A percentile compares a stretch with the other conserved stretches of the same genome.
phyloP scores from a whole-genome alignment of 2,797 vertebrate species.

The Scolopax rusticola region DNA sequence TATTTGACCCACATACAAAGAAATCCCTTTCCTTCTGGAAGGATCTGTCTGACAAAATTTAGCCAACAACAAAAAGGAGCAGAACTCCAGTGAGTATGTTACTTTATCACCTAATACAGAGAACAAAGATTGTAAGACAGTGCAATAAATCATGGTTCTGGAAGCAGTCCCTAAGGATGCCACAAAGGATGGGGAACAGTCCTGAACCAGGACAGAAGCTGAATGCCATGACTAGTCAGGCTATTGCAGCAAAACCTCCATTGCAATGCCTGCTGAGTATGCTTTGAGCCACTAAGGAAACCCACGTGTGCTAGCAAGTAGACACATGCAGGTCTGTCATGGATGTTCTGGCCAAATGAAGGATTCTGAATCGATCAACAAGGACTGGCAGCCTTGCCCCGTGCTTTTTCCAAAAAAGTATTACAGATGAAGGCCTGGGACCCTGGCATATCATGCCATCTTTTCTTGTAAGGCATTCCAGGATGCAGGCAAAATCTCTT shows the following conservation, averaged over 20 bases:
- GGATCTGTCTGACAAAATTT: neutral
- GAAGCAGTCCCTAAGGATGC: neutral
- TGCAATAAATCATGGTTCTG: neutral
- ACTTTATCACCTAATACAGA: neutral
- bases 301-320: neutral
- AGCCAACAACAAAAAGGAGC: neutral
- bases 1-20: neutral
- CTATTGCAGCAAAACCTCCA: neutral
- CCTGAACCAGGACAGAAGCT: neutral
- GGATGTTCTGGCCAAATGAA: neutral
- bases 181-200: neutral
- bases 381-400: neutral
- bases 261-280: neutral
- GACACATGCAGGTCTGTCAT: neutral
- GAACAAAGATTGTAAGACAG: neutral
- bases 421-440: neutral
- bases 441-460: neutral
- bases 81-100: neutral
- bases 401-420: neutral
- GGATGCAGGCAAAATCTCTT: neutral
- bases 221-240: neutral
- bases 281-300: neutral
- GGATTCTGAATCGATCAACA: neutral
- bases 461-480: constrained; percentile 10
- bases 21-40: neutral